Evolutionary conservation across 2,113 vertebrate genomes (phyloP).

Genomic region (Coturnix japonica): DNA sequence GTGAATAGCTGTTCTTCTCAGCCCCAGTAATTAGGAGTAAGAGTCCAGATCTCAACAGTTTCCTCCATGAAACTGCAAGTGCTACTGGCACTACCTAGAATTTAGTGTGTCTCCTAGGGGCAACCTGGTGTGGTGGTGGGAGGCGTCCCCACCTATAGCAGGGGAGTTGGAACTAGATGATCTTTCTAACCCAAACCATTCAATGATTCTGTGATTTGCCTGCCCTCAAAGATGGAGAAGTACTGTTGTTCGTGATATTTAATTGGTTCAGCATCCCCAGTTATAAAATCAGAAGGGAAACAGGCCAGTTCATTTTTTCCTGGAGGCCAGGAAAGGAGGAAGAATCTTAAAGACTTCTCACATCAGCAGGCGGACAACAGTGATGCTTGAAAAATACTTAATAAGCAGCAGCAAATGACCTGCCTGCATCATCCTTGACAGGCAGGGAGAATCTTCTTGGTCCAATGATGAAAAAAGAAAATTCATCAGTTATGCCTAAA

Average conservation of each 20-base stretch:
- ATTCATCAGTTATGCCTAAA: not conserved
- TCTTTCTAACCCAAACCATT: too few relatives aligned
- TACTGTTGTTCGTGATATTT: not conserved
- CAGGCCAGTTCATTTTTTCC: not conserved
- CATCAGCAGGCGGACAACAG: not conserved
- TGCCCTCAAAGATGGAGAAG: not conserved
- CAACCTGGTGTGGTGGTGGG: too few relatives aligned
- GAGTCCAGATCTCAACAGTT: not conserved
- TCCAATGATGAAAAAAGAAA: not conserved
- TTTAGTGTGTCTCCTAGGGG: not conserved
- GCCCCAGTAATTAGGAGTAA: not conserved
- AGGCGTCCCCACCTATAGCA: too few relatives aligned
- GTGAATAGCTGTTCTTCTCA: not conserved
- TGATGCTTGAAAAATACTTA: not conserved
- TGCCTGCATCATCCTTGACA: not conserved
- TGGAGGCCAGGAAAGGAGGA: not conserved
- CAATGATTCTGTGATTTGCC: not conserved
- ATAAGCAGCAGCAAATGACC: not conserved
- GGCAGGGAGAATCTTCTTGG: not conserved
- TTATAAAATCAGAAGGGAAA: not conserved
- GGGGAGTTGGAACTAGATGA: too few relatives aligned
- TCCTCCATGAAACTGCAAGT: not conserved
- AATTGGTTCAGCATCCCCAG: not conserved
- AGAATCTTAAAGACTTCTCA: not conserved
- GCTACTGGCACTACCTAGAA: not conserved